A percentile compares a stretch with the other conserved stretches of the same genome.
These are phyloP conservation scores for Aepyceros melampus DNA, from an alignment of 2,113 vertebrate species.

Conservation along the genomic window DNA sequence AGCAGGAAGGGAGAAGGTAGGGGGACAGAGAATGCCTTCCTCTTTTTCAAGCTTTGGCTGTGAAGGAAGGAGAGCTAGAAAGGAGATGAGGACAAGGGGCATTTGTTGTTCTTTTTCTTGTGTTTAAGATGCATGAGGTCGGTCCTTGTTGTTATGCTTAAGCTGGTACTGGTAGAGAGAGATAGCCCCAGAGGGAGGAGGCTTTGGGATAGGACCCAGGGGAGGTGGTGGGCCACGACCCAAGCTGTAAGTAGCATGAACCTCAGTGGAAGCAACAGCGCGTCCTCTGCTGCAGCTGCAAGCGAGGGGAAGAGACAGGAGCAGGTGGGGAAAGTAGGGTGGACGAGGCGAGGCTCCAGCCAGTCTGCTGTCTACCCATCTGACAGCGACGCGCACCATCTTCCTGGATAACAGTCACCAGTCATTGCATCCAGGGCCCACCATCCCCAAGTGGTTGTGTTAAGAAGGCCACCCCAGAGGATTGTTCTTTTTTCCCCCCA, in stretches of 20 bases:
- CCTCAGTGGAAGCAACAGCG: neutral
- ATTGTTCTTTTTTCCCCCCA: neutral
- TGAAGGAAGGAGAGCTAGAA: neutral
- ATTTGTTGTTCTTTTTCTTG: neutral
- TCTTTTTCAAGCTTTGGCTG: neutral
- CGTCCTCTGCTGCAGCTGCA: neutral
- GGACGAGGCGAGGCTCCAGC: accelerated
- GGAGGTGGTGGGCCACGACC: neutral
- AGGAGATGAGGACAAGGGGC: neutral
- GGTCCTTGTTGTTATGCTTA: neutral
- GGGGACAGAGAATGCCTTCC: neutral
- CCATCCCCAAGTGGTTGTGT: neutral
- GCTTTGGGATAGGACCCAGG: neutral
- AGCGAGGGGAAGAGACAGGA: neutral
- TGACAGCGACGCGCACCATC: accelerated
- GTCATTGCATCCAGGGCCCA: no score
- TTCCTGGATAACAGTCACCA: neutral
- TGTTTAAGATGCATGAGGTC: neutral
- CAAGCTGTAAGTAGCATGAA: neutral
- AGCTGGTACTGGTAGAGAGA: neutral
- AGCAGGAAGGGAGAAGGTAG: neutral
- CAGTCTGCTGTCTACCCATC: accelerated
- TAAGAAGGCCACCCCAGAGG: neutral
- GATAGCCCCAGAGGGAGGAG: neutral
- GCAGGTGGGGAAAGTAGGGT: neutral